Evolutionary conservation across 1,140 invertebrate genomes (phyloP).

Genomic region (Drosophila lacteicornis): DNA sequence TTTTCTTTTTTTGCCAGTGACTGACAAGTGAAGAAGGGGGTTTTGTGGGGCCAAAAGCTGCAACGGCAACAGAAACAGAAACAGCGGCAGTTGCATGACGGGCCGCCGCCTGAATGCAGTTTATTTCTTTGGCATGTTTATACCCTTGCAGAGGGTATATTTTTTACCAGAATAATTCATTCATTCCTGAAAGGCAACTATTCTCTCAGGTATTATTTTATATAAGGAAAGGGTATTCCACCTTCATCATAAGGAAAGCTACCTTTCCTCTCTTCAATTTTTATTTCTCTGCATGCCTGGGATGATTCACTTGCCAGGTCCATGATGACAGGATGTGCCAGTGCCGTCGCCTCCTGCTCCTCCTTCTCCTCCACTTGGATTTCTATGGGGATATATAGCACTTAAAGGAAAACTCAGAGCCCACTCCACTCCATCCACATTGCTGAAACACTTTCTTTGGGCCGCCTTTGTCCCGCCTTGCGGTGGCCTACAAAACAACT

Average conservation of each 20-base stretch:
- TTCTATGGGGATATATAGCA: slow-evolving; percentile 50
- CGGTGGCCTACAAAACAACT: slow-evolving; percentile 39
- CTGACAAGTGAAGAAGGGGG: slow-evolving; percentile 58
- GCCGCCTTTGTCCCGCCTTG: slow-evolving; percentile 35
- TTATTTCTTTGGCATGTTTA: slow-evolving; percentile 47
- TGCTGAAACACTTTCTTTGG: slow-evolving; percentile 15
- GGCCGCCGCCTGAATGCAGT: slow-evolving; percentile 65
- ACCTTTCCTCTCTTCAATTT: background rate
- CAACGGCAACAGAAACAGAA: slow-evolving; percentile 37
- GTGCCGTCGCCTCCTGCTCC: slow-evolving; percentile 54
- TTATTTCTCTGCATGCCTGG: slow-evolving; percentile 57
- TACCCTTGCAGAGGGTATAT: background rate
- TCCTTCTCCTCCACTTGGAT: slow-evolving; percentile 45
- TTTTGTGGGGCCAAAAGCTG: slow-evolving; percentile 6
- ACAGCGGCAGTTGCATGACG: slow-evolving; percentile 78
- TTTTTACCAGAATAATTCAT: too few relatives aligned
- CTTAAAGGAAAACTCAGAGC: slow-evolving; percentile 45
- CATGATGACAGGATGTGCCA: slow-evolving; percentile 73
- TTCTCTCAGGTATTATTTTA: too few relatives aligned
- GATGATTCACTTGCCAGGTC: slow-evolving; percentile 72
- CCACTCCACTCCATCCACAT: slow-evolving; percentile 4
- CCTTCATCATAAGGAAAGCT: too few relatives aligned
- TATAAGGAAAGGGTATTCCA: background rate
- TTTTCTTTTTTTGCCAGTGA: slow-evolving; percentile 36
- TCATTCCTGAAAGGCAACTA: too few relatives aligned